Conservation (phyloP, 2,797 vertebrate species). For the Orestias chungarensis region DNA sequence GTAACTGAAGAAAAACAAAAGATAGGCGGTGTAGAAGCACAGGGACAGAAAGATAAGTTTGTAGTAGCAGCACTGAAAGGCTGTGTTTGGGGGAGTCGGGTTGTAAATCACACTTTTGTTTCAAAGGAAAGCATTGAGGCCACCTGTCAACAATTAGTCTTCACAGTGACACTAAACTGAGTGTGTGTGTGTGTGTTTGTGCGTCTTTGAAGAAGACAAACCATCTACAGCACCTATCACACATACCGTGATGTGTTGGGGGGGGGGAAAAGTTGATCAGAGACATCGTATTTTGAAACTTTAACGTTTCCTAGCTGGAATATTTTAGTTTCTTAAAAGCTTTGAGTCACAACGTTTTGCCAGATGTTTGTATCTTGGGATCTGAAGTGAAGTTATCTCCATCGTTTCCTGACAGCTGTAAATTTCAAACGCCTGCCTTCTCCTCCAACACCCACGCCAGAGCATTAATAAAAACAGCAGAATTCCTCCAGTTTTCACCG, state of each 20-base stretch:
- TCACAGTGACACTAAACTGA: conserved; percentile 51
- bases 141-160: conserved; percentile 84
- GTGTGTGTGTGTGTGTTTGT: neutral
- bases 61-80: conserved; percentile 72
- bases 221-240: conserved; percentile 3
- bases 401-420: conserved; percentile 62
- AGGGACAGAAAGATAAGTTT: conserved; percentile 60
- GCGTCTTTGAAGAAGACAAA: conserved; percentile 35
- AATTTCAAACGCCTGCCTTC: conserved; percentile 50
- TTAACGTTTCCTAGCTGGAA: conserved; percentile 32
- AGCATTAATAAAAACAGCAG: conserved; percentile 58
- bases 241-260: conserved; percentile 8
- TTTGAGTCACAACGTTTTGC: conserved; percentile 25
- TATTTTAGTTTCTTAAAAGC: no score
- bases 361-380: conserved; percentile 39
- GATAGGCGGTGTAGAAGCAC: conserved; percentile 25
- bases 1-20: conserved; percentile 62
- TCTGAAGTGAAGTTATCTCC: conserved; percentile 43
- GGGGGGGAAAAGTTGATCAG: conserved; percentile 7
- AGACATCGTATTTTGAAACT: conserved; percentile 16
- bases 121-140: conserved; percentile 74
- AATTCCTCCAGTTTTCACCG: conserved; percentile 52
- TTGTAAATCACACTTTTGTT: conserved; percentile 82
- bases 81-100: conserved; percentile 51
- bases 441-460: conserved; percentile 26